A percentile compares a stretch with the other conserved stretches of the same genome.
phyloP scores from a whole-genome alignment of 2,113 vertebrate genomes.

The Myxocyprinus asiaticus region DNA sequence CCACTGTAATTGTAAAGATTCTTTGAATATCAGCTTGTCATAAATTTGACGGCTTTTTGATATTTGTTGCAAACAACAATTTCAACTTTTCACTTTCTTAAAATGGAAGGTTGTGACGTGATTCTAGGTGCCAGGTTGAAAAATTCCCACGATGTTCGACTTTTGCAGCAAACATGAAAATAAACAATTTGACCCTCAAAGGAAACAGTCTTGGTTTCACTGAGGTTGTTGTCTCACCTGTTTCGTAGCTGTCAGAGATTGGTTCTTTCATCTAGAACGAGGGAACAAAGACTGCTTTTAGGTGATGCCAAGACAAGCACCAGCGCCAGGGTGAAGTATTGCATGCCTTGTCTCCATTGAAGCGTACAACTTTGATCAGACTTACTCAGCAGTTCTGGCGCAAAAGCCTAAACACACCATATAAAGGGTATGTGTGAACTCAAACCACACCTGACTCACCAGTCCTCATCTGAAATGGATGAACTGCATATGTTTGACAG shows the following conservation, averaged over 20 bases:
- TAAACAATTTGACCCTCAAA: neutral
- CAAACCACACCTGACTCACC: constrained; percentile 18
- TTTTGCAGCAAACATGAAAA: constrained; percentile 6
- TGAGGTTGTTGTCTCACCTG: constrained; percentile 36
- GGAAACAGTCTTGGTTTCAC: too few species aligned
- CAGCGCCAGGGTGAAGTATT: constrained; percentile 43
- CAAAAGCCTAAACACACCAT: constrained; percentile 27
- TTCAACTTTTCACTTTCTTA: too few species aligned
- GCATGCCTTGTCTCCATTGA: constrained; percentile 36
- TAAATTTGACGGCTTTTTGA: too few species aligned
- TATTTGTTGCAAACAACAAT: too few species aligned
- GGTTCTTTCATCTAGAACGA: constrained; percentile 46
- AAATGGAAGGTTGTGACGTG: too few species aligned
- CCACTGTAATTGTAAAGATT: too few species aligned
- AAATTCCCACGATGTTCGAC: neutral
- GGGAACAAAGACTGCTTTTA: constrained; percentile 53
- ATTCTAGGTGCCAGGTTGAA: too few species aligned
- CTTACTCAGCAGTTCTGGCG: constrained; percentile 26
- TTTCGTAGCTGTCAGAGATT: constrained; percentile 39
- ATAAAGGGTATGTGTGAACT: constrained; percentile 5
- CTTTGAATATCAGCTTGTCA: too few species aligned
- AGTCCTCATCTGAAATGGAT: constrained; percentile 5
- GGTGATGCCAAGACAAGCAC: constrained; percentile 48
- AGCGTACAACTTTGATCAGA: constrained; percentile 40
- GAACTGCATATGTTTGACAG: constrained; percentile 1